These are phyloP conservation scores for Falco biarmicus DNA, from an alignment of 2,797 vertebrate species.

Conservation along the genomic window DNA sequence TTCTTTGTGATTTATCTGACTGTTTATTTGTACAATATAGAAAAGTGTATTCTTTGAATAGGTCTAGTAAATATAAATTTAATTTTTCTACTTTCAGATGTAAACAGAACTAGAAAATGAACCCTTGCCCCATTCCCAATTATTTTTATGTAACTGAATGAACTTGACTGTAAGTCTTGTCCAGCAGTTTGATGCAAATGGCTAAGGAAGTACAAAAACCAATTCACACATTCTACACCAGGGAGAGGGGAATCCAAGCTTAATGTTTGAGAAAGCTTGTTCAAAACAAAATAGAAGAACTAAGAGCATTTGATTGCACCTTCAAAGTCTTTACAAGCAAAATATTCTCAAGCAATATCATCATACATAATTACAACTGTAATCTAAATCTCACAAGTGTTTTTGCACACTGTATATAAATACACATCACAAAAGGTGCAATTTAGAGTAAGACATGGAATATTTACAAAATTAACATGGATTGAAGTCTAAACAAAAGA, in stretches of 20 bases:
- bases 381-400: conserved; percentile 82
- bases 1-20: conserved; percentile 80
- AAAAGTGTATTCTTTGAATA: conserved; percentile 86
- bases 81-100: conserved; percentile 81
- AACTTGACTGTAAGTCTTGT: conserved; percentile 68
- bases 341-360: conserved; percentile 78
- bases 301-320: conserved; percentile 81
- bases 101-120: conserved; percentile 85
- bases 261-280: conserved; percentile 68
- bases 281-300: conserved; percentile 72
- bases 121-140: conserved; percentile 69
- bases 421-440: conserved; percentile 86
- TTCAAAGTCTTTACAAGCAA: conserved; percentile 82
- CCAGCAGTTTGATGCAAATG: conserved; percentile 78
- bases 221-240: conserved; percentile 50
- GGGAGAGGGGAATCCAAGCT: conserved; percentile 57
- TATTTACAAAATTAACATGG: conserved; percentile 85
- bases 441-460: conserved; percentile 76
- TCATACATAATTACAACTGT: conserved; percentile 87
- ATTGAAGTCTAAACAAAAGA: conserved; percentile 77
- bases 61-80: conserved; percentile 89
- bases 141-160: conserved; percentile 69
- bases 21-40: conserved; percentile 86
- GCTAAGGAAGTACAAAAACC: conserved; percentile 75
- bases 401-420: conserved; percentile 85